phyloP scores from a whole-genome alignment of 2,797 vertebrate genomes.

The Chiropotes sagulatus region DNA sequence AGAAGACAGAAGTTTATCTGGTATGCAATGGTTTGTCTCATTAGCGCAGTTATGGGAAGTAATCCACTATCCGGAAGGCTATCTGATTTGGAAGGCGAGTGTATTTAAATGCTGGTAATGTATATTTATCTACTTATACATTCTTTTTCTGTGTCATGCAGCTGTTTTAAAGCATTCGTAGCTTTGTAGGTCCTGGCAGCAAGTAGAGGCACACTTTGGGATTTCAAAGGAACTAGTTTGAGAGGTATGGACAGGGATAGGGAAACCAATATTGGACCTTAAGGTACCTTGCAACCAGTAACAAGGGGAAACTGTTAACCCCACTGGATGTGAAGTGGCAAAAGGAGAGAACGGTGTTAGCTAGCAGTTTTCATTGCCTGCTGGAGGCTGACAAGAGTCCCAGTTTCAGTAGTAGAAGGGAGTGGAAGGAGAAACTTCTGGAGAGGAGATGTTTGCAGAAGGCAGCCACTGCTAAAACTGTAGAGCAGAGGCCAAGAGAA shows the following conservation, averaged over 20 bases:
- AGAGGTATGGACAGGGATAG: neutral
- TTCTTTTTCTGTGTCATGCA: neutral
- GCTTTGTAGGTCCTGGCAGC: neutral
- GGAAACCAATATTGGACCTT: neutral
- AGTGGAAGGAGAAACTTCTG: neutral
- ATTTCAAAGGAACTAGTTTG: neutral
- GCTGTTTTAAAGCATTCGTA: neutral
- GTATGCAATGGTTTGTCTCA: neutral
- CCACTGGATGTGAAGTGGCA: neutral
- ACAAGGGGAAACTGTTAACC: neutral
- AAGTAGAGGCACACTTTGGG: neutral
- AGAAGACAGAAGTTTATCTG: neutral
- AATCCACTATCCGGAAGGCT: neutral
- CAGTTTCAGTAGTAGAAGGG: neutral
- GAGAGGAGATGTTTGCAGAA: neutral
- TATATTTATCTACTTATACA: neutral
- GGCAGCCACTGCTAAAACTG: neutral
- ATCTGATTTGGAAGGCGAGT: neutral
- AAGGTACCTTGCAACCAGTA: neutral
- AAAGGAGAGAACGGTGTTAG: neutral
- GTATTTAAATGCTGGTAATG: neutral
- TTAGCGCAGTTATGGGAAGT: neutral
- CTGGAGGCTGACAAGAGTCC: neutral
- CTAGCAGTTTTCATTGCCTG: neutral
- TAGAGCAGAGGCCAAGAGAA: neutral